phyloP scores from a whole-genome alignment of 2,888 invertebrate species.

The Trichogramma evanescens region DNA sequence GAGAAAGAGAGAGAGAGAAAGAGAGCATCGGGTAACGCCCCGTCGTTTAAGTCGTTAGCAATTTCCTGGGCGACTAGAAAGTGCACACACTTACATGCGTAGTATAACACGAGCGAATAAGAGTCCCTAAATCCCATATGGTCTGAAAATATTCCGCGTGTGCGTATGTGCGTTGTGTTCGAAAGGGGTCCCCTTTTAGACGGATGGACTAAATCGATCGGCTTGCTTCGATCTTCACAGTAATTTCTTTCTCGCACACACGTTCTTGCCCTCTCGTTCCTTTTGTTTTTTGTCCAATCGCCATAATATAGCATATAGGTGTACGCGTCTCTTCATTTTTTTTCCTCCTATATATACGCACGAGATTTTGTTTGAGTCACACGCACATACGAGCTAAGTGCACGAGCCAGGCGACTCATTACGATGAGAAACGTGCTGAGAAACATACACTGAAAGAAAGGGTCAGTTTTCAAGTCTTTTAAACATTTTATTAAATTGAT shows the following conservation, averaged over 20 bases:
- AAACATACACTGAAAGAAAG: too few species aligned
- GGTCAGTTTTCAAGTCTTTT: too few species aligned
- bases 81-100: conserved; percentile 24
- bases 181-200: conserved; percentile 4
- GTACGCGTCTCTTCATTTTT: too few species aligned
- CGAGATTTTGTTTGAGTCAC: too few species aligned
- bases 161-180: conserved; percentile 5
- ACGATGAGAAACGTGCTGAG: too few species aligned
- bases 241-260: conserved; percentile 25
- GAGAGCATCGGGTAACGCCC: conserved; percentile 39
- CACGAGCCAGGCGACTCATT: too few species aligned
- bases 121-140: conserved; percentile 45
- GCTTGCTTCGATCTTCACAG: conserved; percentile 25
- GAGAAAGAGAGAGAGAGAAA: conserved; percentile 24
- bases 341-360: too few species aligned
- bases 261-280: conserved; percentile 8
- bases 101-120: conserved; percentile 28
- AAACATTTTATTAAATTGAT: too few species aligned
- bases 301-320: too few species aligned
- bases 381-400: too few species aligned
- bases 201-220: conserved; percentile 31
- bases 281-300: conserved; percentile 1
- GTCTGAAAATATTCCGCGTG: conserved; percentile 36
- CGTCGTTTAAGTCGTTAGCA: conserved; percentile 47
- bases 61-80: conserved; percentile 41